Evolutionary conservation across 2,888 invertebrate species (phyloP), one percentile per base, ranked within the genome.

Genomic region (Eilema depressum): DNA sequence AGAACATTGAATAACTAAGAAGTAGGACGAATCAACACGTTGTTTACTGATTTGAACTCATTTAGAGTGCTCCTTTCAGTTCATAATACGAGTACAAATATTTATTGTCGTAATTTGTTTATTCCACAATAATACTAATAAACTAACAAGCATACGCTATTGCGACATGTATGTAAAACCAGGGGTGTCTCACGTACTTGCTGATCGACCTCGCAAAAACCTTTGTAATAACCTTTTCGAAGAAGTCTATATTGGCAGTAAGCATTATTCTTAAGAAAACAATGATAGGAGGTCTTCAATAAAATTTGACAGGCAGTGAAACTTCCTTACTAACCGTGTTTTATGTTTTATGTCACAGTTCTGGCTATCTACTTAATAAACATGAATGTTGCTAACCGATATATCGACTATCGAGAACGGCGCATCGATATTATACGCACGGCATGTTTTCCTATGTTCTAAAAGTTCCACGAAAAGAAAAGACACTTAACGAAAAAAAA

Each of bases 91-190:
- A n/a, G 53, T 10, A n/a, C 20, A 53, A 53, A 53, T 53, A 53
- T 53, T 53, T 53, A 53, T 53, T n/a, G n/a, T 53, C n/a, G n/a
- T n/a, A 53, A 53, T 53, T n/a, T 53, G 53, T 53, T 53, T 53
- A 53, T 53, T 53, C n/a, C 10, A 53, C 47, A 47, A 41, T 17
- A 41, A 20, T 20, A 20, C 7, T 47, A 20, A 1, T 53, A n/a
- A 53, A 20, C 53, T 53, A 53, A 53, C n/a, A n/a, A n/a, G 20
- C 53, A 53, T 53, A 10, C n/a, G n/a, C 0, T n/a, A 53, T 53
- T 53, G 53, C 53, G 53, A 53, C 53, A 53, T n/a, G n/a, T 53
- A 20, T 53, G 53, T 53, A 53, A n/a, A 20, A 47, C 8, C 47
- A 20, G 20, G 20, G 20, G 20, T 53, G 53, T 53, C n/a, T n/a